Base-by-base conservation (phyloP, 1,140 invertebrate genomes). In the Tachypleus tridentatus region DNA sequence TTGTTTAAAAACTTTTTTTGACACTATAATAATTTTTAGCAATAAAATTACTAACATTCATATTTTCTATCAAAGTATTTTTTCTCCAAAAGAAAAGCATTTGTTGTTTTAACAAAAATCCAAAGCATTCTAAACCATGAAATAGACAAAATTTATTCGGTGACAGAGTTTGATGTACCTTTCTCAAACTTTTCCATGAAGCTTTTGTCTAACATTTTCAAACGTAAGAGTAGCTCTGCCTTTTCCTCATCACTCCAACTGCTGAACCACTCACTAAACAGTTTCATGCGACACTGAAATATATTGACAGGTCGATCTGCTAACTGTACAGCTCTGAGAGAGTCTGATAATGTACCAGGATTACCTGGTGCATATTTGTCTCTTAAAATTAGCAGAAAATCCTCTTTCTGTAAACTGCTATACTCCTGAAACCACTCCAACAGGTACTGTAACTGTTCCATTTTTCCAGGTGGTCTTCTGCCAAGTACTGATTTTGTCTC, bases 341-440 rank as follows among this genome's bases (percentile, higher is more conserved):
- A 66, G 64, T 69, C 64, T 4, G 64, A 49, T 10, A 69, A 49
- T 5, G 61, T 60, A 62, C 65, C 64, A 47, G 64, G 53, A 11
- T 63, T 61, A 48, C 60, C 56, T 52, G 60, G 67, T 2, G 67
- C 63, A 64, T 69, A 69, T 6, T 58, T 61, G 66, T 88, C 85
- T 53, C 88, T 78, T 10, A 93, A 76, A 62, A 92, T 82, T 47
- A 85, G 84, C 51, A 93, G 72, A 75, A 94, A 93, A 75, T 93
- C 89, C 66, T 83, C 83, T 62, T 87, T 81, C 75, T 94, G 89
- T 77, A 92, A 81, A 70, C 89, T 86, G 73, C 88, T 92, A 84
- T 89, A 93, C 74, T 92, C 88, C 72, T 84, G 81, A 76, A 94
- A 94, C 91, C 91, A 94, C 74, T 88, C 84, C 51, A 88, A 75